Conservation (phyloP, 2,888 invertebrate species). For the Coenonympha arcania region DNA sequence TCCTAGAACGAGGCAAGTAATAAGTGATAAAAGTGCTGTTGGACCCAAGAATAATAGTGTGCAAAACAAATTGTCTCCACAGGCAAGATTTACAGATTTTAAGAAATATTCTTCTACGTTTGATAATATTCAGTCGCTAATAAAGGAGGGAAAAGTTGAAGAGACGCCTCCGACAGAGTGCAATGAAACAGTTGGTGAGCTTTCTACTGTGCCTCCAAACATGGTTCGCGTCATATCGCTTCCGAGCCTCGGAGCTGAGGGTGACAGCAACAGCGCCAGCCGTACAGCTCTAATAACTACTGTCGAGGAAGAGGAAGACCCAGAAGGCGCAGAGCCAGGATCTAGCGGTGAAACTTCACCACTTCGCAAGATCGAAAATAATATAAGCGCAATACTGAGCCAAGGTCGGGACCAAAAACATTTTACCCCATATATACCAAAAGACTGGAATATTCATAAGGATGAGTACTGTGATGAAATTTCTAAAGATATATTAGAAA, state of each 20-base stretch:
- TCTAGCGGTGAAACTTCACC: conserved; percentile 78
- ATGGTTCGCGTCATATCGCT: conserved; percentile 80
- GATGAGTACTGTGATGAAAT: conserved; percentile 73
- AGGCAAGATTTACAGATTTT: conserved; percentile 75
- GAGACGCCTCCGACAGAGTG: conserved; percentile 67
- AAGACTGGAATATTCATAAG: conserved; percentile 75
- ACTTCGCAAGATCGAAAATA: conserved; percentile 80
- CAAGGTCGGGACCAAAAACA: conserved; percentile 73
- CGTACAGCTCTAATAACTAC: conserved; percentile 80
- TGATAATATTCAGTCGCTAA: conserved; percentile 82
- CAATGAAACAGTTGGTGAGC: conserved; percentile 76
- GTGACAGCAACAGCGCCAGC: conserved; percentile 66
- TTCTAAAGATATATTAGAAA: conserved; percentile 69
- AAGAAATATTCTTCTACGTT: conserved; percentile 84
- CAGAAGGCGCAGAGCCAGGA: conserved; percentile 76
- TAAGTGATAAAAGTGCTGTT: conserved; percentile 47
- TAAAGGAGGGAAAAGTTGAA: conserved; percentile 80
- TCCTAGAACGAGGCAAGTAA: conserved; percentile 64
- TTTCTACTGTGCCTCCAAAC: conserved; percentile 76
- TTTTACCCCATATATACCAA: conserved; percentile 69
- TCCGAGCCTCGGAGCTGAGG: conserved; percentile 76
- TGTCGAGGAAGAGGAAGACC: conserved; percentile 81
- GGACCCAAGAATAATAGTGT: conserved; percentile 46
- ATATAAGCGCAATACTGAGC: conserved; percentile 80
- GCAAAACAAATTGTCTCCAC: conserved; percentile 69